phyloP scores from a whole-genome alignment of 2,113 vertebrate genomes.

The Oreotragus oreotragus region DNA sequence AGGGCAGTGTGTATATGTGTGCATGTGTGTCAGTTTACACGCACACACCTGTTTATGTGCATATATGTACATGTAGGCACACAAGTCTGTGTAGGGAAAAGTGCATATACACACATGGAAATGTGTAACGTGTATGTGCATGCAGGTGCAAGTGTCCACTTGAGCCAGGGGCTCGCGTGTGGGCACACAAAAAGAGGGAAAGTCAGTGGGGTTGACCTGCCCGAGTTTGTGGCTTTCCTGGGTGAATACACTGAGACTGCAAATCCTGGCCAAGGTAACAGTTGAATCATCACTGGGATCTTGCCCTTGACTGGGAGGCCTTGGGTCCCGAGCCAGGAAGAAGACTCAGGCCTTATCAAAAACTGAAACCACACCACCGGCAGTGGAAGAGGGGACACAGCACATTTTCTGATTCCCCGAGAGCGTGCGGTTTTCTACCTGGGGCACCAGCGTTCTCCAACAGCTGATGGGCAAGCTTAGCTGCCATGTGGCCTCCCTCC shows the following conservation, averaged over 20 bases:
- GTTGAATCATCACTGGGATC: neutral
- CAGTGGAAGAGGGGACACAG: neutral
- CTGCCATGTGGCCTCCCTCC: neutral
- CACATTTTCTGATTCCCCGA: neutral
- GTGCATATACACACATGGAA: neutral
- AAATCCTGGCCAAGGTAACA: neutral
- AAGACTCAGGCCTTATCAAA: neutral
- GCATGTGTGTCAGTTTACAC: neutral
- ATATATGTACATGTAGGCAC: too few species aligned
- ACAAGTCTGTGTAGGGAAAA: neutral
- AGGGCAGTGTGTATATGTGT: neutral
- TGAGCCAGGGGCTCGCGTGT: neutral
- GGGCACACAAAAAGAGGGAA: neutral
- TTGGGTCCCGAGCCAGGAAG: neutral
- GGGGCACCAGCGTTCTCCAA: neutral
- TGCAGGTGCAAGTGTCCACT: neutral
- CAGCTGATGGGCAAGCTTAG: neutral
- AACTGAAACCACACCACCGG: neutral
- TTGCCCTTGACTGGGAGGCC: conserved; percentile 19
- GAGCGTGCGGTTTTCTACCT: neutral
- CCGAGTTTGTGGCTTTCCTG: neutral
- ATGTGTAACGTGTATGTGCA: fast-evolving
- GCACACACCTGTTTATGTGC: neutral
- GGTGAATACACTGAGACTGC: neutral
- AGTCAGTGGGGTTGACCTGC: neutral